These are phyloP conservation scores for Polypterus bichir DNA, from an alignment of 2,113 vertebrate genomes.

Conservation along the genomic window DNA sequence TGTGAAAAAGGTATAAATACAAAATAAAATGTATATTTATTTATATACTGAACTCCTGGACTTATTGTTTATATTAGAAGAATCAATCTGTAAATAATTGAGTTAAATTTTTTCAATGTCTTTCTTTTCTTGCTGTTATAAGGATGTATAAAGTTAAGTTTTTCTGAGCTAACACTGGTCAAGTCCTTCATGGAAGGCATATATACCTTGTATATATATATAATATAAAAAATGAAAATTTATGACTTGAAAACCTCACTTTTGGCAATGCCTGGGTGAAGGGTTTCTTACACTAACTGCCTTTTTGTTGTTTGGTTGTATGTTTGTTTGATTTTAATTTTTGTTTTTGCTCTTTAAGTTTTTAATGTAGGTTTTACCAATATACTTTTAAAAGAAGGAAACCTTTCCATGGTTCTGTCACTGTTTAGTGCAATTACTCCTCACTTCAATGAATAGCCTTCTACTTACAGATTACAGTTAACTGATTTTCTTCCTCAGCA, in stretches of 20 bases:
- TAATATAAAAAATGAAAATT: conserved; percentile 37
- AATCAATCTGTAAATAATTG: conserved; percentile 73
- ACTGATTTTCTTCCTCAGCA: too few species aligned
- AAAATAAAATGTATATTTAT: conserved; percentile 63
- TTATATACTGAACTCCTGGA: conserved; percentile 70
- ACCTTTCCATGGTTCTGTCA: conserved; percentile 22
- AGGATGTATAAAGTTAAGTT: conserved; percentile 60
- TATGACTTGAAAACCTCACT: conserved; percentile 57
- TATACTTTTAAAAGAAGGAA: conserved; percentile 26
- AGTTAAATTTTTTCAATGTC: conserved; percentile 61
- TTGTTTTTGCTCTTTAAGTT: conserved; percentile 12
- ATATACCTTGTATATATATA: too few species aligned
- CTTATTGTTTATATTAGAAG: conserved; percentile 58
- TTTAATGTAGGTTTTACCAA: conserved; percentile 22
- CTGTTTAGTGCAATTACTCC: conserved; percentile 31
- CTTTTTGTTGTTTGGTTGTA: conserved; percentile 38
- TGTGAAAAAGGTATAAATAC: conserved; percentile 66
- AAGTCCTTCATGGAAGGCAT: conserved; percentile 62
- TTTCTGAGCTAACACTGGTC: conserved; percentile 78
- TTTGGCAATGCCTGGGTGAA: conserved; percentile 58
- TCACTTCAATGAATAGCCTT: conserved; percentile 32
- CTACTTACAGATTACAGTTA: conserved; percentile 29
- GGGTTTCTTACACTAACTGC: conserved; percentile 41
- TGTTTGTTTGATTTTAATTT: conserved; percentile 28
- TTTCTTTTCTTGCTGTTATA: conserved; percentile 57